These are phyloP conservation scores for Polydesmus complanatus DNA, from an alignment of 2,888 invertebrate genomes.

Conservation along the genomic window DNA sequence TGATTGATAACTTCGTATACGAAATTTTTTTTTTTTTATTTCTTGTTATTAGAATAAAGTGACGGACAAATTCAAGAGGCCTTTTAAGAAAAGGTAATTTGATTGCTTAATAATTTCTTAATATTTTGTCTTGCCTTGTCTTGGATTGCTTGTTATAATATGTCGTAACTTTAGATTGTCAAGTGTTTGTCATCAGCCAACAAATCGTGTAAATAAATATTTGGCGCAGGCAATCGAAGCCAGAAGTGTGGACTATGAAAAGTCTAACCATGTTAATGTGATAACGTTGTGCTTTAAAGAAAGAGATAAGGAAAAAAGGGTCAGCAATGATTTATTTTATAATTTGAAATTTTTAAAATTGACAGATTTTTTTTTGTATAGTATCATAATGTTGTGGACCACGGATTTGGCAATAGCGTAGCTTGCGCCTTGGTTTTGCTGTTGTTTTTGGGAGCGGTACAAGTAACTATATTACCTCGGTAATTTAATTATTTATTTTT, in stretches of 20 bases:
- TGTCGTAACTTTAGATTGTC: constrained; percentile 23
- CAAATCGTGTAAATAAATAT: constrained; percentile 82
- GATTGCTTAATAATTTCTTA: too few relatives aligned
- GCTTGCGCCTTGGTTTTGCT: constrained; percentile 61
- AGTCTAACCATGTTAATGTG: constrained; percentile 73
- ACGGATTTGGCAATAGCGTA: constrained; percentile 59
- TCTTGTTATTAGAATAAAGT: constrained; percentile 52
- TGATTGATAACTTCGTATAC: neutral
- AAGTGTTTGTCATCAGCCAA: constrained; percentile 59
- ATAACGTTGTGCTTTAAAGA: constrained; percentile 75
- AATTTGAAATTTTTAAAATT: neutral
- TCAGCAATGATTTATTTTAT: constrained; percentile 25
- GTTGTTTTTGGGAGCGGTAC: constrained; percentile 58
- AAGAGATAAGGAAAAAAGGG: constrained; percentile 65
- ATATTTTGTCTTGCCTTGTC: too few relatives aligned
- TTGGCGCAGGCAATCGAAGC: constrained; percentile 82
- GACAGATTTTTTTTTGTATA: constrained; percentile 33
- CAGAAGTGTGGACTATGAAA: constrained; percentile 75
- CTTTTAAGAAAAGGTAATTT: constrained; percentile 57
- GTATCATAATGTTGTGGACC: constrained; percentile 74
- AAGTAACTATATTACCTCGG: constrained; percentile 66
- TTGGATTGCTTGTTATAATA: too few relatives aligned
- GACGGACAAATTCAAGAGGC: constrained; percentile 73
- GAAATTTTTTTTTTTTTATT: neutral
- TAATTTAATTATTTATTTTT: constrained; percentile 17